Evolutionary conservation across 2,113 vertebrate genomes (phyloP).

Genomic region (Tyto alba): DNA sequence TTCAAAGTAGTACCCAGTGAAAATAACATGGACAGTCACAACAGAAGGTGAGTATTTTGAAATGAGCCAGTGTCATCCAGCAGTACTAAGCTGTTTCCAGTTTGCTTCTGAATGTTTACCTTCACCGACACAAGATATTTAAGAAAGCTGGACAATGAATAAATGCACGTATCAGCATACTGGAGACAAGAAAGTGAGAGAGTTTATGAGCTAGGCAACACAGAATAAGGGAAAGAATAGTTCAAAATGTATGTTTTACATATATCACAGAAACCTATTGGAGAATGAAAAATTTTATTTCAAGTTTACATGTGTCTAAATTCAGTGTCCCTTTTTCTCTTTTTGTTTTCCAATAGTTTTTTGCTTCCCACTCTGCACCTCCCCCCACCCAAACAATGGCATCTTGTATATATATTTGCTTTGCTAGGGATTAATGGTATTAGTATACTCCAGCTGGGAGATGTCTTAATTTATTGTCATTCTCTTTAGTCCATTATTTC

Average conservation of each 20-base stretch:
- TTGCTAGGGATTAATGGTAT: not conserved
- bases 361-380: not conserved
- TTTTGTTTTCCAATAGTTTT: not conserved
- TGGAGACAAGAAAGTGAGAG: not conserved
- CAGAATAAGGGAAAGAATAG: not conserved
- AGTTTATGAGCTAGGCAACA: not conserved
- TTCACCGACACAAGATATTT: not conserved
- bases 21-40: not conserved
- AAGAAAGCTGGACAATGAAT: not conserved
- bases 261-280: not conserved
- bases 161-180: not conserved
- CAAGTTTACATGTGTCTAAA: not conserved
- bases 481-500: not conserved
- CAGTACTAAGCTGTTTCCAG: not conserved
- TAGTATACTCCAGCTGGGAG: not conserved
- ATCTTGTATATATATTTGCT: not conserved
- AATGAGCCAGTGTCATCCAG: not conserved
- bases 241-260: not conserved
- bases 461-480: not conserved
- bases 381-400: not conserved
- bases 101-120: not conserved
- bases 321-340: not conserved
- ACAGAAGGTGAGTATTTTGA: not conserved
- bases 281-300: not conserved
- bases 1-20: not conserved